Conservation (phyloP, 1,140 invertebrate species). For the Drosophila tsacasi region DNA sequence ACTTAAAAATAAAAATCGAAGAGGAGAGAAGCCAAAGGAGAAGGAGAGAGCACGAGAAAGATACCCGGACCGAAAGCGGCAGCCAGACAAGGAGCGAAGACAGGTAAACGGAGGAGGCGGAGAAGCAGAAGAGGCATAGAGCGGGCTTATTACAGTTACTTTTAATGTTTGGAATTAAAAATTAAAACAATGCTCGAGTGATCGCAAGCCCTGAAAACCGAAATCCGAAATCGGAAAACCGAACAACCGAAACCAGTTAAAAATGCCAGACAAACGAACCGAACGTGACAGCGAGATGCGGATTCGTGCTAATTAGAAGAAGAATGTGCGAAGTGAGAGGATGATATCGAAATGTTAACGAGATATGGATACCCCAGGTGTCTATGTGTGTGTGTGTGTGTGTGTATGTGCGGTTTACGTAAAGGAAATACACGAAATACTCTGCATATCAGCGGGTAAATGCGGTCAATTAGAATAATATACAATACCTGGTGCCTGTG, state of each 20-base stretch:
- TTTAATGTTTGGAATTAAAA: constrained; percentile 62
- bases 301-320: constrained; percentile 79
- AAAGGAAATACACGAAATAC: constrained; percentile 45
- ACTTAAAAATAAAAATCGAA: constrained; percentile 53
- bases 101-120: constrained; percentile 62
- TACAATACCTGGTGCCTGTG: constrained; percentile 10
- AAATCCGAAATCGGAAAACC: constrained; percentile 34
- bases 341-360: constrained; percentile 64
- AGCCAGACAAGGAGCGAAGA: constrained; percentile 43
- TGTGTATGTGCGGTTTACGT: constrained; percentile 26
- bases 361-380: constrained; percentile 26
- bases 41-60: constrained; percentile 27
- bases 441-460: constrained; percentile 48
- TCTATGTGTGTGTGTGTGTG: constrained; percentile 8
- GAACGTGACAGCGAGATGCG: constrained; percentile 66
- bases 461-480: constrained; percentile 72
- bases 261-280: constrained; percentile 35
- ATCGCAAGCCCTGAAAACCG: constrained; percentile 24
- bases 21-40: constrained; percentile 23
- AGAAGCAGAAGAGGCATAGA: constrained; percentile 40
- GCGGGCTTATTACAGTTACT: constrained; percentile 63
- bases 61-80: constrained; percentile 15
- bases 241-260: constrained; percentile 44
- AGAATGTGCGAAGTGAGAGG: constrained; percentile 61
- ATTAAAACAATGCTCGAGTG: constrained; percentile 50